Base-by-base conservation (phyloP, 1,140 invertebrate genomes). In the Dryas iulia region DNA sequence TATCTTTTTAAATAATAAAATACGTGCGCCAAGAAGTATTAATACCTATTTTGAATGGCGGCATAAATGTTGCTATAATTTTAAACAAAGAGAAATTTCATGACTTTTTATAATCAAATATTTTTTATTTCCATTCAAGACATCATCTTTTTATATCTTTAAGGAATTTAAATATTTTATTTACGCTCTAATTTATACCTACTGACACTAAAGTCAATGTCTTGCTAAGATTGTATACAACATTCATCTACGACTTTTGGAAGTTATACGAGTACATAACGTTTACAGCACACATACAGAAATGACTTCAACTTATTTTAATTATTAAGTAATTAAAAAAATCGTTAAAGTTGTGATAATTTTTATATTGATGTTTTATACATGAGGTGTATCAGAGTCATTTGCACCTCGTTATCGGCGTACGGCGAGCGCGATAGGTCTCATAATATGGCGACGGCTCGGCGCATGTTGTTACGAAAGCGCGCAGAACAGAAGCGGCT, bases 401-500 rank as follows among this genome's bases (percentile, higher is more conserved):
- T 66, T 74, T 58, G 67, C 69, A 35, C 54, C 69, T 67, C 66
- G 73, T 80, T 81, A 81, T 84, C 79, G 52, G 72, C 65, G 69
- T 57, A 60, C 67, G 69, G 71, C 72, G 76, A 74, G 74, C 76
- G 69, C 57, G 26, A 33, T 53, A 28, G 63, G 72, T 72, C 71
- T 69, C 65, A 58, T 23, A 60, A 68, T 33, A 69, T 71, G 75
- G 68, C 77, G 71, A 73, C 69, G 71, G 66, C 73, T 72, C 74
- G 72, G 69, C 75, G 76, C 80, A 81, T 52, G 78, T 71, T 71
- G 74, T 89, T 87, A 80, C 87, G 83, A 87, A 82, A 90, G 68
- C 71, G 69, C 76, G 79, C 82, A 76, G 81, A 85, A 87, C 84
- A 84, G 84, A 81, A 86, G 83, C 82, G 79, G 77, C 66, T 85